Evolutionary conservation across 2,888 invertebrate species (phyloP), one percentile per base, ranked within the genome.

Genomic region (Calephelis perditalis): DNA sequence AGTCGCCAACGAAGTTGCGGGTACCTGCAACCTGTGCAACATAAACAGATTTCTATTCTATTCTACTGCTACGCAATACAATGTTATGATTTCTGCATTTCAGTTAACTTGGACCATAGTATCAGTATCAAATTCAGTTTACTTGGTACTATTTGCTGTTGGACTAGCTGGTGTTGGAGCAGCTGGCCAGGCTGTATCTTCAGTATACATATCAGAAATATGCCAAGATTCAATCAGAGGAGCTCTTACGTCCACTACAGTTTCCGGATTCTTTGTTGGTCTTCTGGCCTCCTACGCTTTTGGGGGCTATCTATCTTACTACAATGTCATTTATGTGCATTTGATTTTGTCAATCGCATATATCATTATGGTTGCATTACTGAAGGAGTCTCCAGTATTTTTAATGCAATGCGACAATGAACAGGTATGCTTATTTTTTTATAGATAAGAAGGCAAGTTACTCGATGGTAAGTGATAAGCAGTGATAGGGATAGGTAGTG

Each of bases 151-250:
- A 0, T 62, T 77, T 2, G 75, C 84, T 0, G 66, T 82, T 9
- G 70, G 75, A 0, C 44, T 88, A 0, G 77, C 81, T 0, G 88
- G 88, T 0, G 67, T 81, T 0, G 86, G 87, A 2, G 78, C 84
- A 0, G 86, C 82, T 0, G 88, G 88, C 0, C 88, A 88, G 59
- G 84, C 81, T 1, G 78, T 84, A 0, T 79, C 86, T 0, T 71
- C 82, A 2, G 81, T 89, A 7, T 89, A 76, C 68, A 83, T 89
- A 26, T 77, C 84, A 0, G 89, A 89, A 66, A 82, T 89, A 57
- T 69, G 78, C 3, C 82, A 88, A 56, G 85, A 86, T 57, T 79
- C 83, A 1, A 83, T 89, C 45, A 73, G 89, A 61, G 89, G 89
- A 0, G 82, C 78, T 0, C 68, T 87, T 1, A 77, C 86, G 3